phyloP scores from a whole-genome alignment of 2,888 invertebrate genomes.

The Hydroisotoma schaefferi region DNA sequence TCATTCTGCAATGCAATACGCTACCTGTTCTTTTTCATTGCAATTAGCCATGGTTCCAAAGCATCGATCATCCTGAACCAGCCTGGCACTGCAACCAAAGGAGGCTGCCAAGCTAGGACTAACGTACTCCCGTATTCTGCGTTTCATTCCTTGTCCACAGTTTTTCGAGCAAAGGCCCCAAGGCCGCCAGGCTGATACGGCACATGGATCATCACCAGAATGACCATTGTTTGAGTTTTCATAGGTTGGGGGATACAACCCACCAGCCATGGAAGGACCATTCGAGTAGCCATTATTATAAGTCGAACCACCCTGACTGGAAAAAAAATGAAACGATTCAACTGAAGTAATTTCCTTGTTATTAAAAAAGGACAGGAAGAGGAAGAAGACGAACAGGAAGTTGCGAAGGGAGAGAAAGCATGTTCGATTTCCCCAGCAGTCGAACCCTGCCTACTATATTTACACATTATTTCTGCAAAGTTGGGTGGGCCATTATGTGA shows the following conservation, averaged over 20 bases:
- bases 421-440: neutral
- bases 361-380: neutral
- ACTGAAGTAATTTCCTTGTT: too few species aligned
- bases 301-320: neutral
- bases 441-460: neutral
- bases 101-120: conserved; percentile 57
- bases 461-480: neutral
- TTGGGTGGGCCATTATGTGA: too few species aligned
- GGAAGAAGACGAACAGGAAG: neutral
- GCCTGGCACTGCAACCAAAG: conserved; percentile 56
- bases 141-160: conserved; percentile 57
- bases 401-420: neutral
- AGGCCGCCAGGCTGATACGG: conserved; percentile 53
- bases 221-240: neutral
- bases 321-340: too few species aligned
- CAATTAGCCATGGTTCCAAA: conserved; percentile 1
- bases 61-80: conserved; percentile 8
- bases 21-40: conserved; percentile 8
- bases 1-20: too few species aligned
- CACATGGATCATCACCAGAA: conserved; percentile 51
- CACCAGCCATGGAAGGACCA: neutral
- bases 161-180: conserved; percentile 55
- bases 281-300: neutral
- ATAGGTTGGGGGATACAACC: neutral
- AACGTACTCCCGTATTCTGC: conserved; percentile 58